Base-by-base conservation (phyloP, 1,140 invertebrate species). In the Homalodisca vitripennis region DNA sequence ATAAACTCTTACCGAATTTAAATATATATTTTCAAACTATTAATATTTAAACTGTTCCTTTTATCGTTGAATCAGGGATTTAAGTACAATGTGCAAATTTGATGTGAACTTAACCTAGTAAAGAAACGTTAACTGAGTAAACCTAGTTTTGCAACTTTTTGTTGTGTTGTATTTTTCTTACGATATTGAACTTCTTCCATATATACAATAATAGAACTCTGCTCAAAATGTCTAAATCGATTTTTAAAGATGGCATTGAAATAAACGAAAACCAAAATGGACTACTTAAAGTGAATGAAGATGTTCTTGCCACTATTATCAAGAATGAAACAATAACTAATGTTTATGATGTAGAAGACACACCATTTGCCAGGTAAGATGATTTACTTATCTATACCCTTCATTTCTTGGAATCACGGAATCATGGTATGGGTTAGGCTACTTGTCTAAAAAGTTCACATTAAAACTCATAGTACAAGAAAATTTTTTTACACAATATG, bases 321-420 rank as follows among this genome's bases (percentile, higher is more conserved):
- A 75, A 73, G 63, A 72, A 67, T 10, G 71, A 73, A 63, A 71
- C 72, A 22, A 75, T 75, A 30, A 72, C 74, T 10, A 69, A 73
- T 55, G 68, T 72, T 24, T 75, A 75, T 55, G 57, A 73, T 72
- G 74, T 75, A 6, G 74, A 75, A 68, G 72, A 75, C 55, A 75
- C 74, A 48, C 74, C 74, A 32, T 75, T 75, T 72, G 74, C 74
- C 30, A 75, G 74, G 74, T 75, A 70, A 65, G 65, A n/a, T 32
- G 10, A 3, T 41, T 41, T 6, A 41, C 34, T 41, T 53, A 53
- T 22, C 48, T 41, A 41, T 41, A 6, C 34, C 17, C 6, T 10
- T 41, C 6, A 10, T 41, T 41, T 41, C 34, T 10, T 41, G 17
- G 17, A 10, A 17, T 41, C 17, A 41, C 6, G 17, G 6, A 41